phyloP scores from a whole-genome alignment of 2,888 invertebrate genomes.

The Hypomecis atomaria region DNA sequence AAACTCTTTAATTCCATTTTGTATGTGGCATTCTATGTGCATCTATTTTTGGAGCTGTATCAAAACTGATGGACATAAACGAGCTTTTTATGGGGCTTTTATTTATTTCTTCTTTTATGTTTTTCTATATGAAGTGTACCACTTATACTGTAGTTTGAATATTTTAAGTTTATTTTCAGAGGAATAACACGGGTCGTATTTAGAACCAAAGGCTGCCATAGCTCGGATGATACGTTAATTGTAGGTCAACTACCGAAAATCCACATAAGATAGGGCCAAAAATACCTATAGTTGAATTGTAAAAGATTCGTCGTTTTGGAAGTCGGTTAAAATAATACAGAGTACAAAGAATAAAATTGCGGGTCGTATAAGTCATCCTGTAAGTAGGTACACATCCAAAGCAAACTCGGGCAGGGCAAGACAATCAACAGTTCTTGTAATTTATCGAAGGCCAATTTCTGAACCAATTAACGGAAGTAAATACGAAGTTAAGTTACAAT shows the following conservation, averaged over 20 bases:
- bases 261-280: background rate
- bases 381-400: conserved; percentile 14
- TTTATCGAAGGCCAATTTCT: conserved; percentile 27
- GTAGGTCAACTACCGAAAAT: background rate
- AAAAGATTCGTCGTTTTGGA: background rate
- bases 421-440: conserved; percentile 22
- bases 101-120: too few species aligned
- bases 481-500: conserved; percentile 20
- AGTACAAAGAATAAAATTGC: background rate
- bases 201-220: too few species aligned
- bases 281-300: background rate
- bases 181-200: too few species aligned
- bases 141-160: too few species aligned
- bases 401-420: conserved; percentile 26
- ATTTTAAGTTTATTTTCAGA: too few species aligned
- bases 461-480: conserved; percentile 29
- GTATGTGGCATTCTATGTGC: too few species aligned
- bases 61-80: too few species aligned
- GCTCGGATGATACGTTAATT: too few species aligned
- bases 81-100: too few species aligned
- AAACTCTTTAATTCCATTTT: too few species aligned
- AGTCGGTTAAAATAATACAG: background rate
- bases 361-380: background rate
- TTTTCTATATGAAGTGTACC: too few species aligned
- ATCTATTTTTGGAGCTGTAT: too few species aligned